A percentile compares a stretch with the other conserved stretches of the same genome.
These are phyloP conservation scores for Acrobasis suavella DNA, from an alignment of 2,888 invertebrate species.

Conservation along the genomic window DNA sequence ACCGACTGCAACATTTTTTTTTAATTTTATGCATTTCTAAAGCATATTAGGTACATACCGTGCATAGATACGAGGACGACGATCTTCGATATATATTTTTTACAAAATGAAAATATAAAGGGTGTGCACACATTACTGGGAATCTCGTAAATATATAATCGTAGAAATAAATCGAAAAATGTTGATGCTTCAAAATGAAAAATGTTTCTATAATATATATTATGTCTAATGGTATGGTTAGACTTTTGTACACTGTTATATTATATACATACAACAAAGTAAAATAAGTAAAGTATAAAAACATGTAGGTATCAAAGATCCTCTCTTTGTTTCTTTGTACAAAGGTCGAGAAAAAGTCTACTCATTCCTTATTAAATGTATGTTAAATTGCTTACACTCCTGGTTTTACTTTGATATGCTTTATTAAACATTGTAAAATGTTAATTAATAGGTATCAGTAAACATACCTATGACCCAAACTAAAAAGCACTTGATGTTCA, in stretches of 20 bases:
- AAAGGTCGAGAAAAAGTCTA: not conserved
- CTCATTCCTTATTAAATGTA: not conserved
- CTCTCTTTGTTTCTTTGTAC: slow-evolving; percentile 11
- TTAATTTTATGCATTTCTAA: not conserved
- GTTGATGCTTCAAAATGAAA: no score
- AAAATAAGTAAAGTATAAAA: not conserved
- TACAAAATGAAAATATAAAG: no score
- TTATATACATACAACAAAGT: not conserved
- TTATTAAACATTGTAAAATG: no score
- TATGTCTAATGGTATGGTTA: no score
- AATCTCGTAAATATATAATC: not conserved
- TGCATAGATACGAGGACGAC: slow-evolving; percentile 9
- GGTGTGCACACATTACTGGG: no score
- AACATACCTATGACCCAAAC: not conserved
- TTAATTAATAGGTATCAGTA: not conserved
- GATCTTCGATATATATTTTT: not conserved
- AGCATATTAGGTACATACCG: not conserved
- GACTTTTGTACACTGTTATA: not conserved
- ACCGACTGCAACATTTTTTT: not conserved
- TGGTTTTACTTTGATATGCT: not conserved
- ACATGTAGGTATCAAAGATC: not conserved
- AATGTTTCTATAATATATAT: no score
- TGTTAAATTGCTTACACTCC: not conserved
- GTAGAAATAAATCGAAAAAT: no score
- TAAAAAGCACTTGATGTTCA: not conserved